These are phyloP conservation scores for Vespertilio murinus DNA, from an alignment of 2,797 vertebrate species.

Conservation along the genomic window DNA sequence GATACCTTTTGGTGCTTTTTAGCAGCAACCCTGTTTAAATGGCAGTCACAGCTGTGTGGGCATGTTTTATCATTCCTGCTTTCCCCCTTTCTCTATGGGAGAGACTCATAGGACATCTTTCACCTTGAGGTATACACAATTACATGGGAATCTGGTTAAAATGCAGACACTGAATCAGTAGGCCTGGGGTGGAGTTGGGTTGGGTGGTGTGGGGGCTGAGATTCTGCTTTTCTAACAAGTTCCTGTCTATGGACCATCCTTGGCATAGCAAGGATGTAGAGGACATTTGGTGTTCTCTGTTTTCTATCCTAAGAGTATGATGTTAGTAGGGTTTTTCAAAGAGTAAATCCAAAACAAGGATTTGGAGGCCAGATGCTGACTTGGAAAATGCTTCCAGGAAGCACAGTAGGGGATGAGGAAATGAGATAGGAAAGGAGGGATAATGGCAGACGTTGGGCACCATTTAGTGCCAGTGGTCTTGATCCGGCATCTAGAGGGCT, in stretches of 20 bases:
- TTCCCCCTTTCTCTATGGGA: too few species aligned
- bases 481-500: too few species aligned
- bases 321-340: not conserved
- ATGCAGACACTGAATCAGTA: not conserved
- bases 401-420: not conserved
- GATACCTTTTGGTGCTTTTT: not conserved
- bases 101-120: not conserved
- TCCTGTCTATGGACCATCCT: not conserved
- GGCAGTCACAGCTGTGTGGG: too few species aligned
- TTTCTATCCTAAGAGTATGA: not conserved
- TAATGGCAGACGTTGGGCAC: too few species aligned
- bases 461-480: too few species aligned
- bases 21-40: not conserved
- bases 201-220: not conserved
- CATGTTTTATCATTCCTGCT: not conserved
- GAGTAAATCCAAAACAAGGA: not conserved
- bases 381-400: not conserved
- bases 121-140: not conserved
- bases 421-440: not conserved
- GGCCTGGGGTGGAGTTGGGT: not conserved
- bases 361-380: not conserved
- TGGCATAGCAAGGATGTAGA: not conserved
- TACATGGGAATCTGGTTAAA: not conserved
- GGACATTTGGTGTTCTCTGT: not conserved
- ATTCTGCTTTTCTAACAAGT: not conserved